A percentile compares a stretch with the other conserved stretches of the same genome.
phyloP scores from a whole-genome alignment of 2,888 invertebrate genomes.

The Ectemnius cavifrons region DNA sequence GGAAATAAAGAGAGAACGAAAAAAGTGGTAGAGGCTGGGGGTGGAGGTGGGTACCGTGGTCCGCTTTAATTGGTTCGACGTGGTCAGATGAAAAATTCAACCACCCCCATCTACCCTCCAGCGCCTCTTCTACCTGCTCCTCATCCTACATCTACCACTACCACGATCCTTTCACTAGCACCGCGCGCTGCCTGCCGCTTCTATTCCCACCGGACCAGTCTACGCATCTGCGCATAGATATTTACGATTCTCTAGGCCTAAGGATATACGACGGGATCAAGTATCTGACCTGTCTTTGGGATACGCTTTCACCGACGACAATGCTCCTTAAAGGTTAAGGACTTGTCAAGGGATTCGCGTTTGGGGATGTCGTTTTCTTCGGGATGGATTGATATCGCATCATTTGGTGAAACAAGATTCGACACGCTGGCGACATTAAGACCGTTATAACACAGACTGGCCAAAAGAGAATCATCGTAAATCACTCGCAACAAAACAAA shows the following conservation, averaged over 20 bases:
- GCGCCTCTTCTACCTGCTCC: slow-evolving; percentile 48
- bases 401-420: not conserved
- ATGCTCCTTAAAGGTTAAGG: not conserved
- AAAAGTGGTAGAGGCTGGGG: slow-evolving; percentile 62
- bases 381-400: not conserved
- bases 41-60: slow-evolving; percentile 70
- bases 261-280: slow-evolving; percentile 38
- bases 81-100: slow-evolving; percentile 77
- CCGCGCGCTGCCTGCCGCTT: slow-evolving; percentile 19
- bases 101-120: slow-evolving; percentile 58
- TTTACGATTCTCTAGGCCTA: slow-evolving; percentile 22
- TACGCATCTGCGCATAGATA: slow-evolving; percentile 49
- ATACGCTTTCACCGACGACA: slow-evolving; percentile 32
- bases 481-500: too few species aligned
- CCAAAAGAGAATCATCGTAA: too few species aligned
- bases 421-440: too few species aligned
- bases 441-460: too few species aligned
- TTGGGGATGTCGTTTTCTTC: not conserved
- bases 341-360: not conserved
- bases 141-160: slow-evolving; percentile 32
- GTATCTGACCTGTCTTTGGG: slow-evolving; percentile 43
- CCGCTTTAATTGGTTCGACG: slow-evolving; percentile 77
- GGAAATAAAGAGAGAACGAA: slow-evolving; percentile 68
- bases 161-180: slow-evolving; percentile 23
- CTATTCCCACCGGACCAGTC: slow-evolving; percentile 55